Conservation (phyloP, 2,888 invertebrate genomes). For the Formica aserva region DNA sequence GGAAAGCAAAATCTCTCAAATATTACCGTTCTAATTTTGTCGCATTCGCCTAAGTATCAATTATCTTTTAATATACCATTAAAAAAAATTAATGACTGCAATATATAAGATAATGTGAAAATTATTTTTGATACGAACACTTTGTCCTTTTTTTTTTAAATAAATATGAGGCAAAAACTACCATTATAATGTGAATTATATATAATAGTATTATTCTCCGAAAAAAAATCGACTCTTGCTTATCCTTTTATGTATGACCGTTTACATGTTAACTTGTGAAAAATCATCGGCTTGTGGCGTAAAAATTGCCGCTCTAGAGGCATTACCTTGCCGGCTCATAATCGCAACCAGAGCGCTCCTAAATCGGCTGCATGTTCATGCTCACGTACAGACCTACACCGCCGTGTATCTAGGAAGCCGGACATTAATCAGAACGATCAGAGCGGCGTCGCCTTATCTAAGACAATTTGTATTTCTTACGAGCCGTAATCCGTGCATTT, state of each 20-base stretch:
- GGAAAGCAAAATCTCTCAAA: background rate
- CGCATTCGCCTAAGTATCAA: background rate
- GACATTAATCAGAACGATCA: conserved; percentile 69
- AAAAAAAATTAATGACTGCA: background rate
- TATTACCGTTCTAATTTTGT: background rate
- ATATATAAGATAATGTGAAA: background rate
- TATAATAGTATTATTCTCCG: background rate
- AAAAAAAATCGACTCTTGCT: conserved; percentile 7
- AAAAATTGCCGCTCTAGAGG: conserved; percentile 40
- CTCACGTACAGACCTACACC: conserved; percentile 43
- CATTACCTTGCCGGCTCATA: conserved; percentile 40
- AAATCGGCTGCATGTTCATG: conserved; percentile 52
- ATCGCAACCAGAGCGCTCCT: conserved; percentile 36
- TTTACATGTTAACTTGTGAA: conserved; percentile 25
- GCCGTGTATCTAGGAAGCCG: conserved; percentile 36
- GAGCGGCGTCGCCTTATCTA: conserved; percentile 47
- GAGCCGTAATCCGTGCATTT: conserved; percentile 65
- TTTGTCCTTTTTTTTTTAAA: background rate
- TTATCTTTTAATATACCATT: background rate
- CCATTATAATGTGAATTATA: background rate
- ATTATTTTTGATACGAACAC: background rate
- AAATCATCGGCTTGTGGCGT: conserved; percentile 33
- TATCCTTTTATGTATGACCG: background rate
- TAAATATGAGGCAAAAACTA: background rate
- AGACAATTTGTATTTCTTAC: conserved; percentile 71